Evolutionary conservation across 2,888 invertebrate genomes (phyloP), one percentile per base, ranked within the genome.

Genomic region (Dendrolimus pini): DNA sequence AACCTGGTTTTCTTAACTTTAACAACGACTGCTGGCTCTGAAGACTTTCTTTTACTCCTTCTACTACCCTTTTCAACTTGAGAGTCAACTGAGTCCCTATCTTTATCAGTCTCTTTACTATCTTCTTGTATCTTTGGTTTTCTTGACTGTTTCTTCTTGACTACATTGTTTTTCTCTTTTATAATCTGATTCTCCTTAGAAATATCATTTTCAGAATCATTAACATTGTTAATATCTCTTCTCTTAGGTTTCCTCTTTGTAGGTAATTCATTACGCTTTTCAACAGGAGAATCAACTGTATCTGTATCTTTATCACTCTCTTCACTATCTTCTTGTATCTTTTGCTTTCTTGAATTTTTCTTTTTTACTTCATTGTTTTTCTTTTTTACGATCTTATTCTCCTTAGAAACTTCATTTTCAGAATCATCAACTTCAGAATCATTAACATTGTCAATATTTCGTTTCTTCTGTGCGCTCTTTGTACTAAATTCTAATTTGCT

Each of bases 401-500:
- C 30, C 30, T 30, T 30, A 30, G 30, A 30, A 30, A 30, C 30
- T 30, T 30, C 30, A 30, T 30, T 30, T 30, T 30, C 30, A 30
- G 30, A 30, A 30, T 30, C 30, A 30, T 30, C 3, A 30, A 30
- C 18, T 2, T 18, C 18, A 18, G 18, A 2, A 30, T 60, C 60
- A 13, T 61, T 60, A 54, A 62, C 53, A 58, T 65, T 73, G 12
- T 61, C 71, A 3, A 58, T 53, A 63, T 70, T 77, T 41, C 60
- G 62, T 66, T 79, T 80, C 13, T 55, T 61, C 10, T 66, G 62
- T 52, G 59, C 63, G 9, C 59, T 58, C 53, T 77, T 84, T 55
- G 57, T 30, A 75, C 61, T 55, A 70, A 95, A 94, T 54, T 92
- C 92, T 18, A 96, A 79, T 64, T 93, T 93, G 54, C 92, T 93